Conservation (phyloP, 2,888 invertebrate species). For the Tenthredo distinguenda region DNA sequence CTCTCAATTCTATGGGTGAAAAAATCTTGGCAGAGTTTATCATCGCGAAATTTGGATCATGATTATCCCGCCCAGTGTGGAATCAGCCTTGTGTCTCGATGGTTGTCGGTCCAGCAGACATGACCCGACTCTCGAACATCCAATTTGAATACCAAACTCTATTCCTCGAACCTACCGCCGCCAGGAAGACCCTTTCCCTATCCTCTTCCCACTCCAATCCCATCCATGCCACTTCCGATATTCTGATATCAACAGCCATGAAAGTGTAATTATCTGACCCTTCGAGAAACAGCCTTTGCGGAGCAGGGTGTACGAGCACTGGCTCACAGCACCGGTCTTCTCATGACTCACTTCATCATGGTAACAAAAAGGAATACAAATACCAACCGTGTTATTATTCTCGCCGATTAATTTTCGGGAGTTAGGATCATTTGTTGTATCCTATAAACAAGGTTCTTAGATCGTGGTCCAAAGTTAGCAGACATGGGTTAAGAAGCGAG, state of each 20-base stretch:
- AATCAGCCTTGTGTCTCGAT: background rate
- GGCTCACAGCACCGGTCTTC: background rate
- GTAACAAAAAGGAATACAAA: background rate
- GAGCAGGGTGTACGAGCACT: background rate
- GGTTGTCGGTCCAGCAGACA: conserved; percentile 1
- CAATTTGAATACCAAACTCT: conserved; percentile 48
- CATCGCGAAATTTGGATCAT: background rate
- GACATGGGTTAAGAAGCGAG: background rate
- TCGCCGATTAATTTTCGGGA: background rate
- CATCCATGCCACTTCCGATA: conserved; percentile 13
- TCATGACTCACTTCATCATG: background rate
- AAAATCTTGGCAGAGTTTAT: background rate
- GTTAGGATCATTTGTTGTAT: background rate
- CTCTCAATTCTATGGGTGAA: background rate
- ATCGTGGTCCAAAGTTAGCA: background rate
- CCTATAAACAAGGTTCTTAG: background rate
- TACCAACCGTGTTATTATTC: background rate
- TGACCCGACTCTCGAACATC: background rate
- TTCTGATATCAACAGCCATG: conserved; percentile 23
- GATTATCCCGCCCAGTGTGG: background rate
- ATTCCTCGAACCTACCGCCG: background rate
- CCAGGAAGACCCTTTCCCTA: background rate
- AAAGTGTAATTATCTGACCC: conserved; percentile 29
- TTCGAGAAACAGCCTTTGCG: background rate
- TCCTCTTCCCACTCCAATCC: background rate